Evolutionary conservation across 2,888 invertebrate genomes (phyloP).

Genomic region (Diarsia mendica): DNA sequence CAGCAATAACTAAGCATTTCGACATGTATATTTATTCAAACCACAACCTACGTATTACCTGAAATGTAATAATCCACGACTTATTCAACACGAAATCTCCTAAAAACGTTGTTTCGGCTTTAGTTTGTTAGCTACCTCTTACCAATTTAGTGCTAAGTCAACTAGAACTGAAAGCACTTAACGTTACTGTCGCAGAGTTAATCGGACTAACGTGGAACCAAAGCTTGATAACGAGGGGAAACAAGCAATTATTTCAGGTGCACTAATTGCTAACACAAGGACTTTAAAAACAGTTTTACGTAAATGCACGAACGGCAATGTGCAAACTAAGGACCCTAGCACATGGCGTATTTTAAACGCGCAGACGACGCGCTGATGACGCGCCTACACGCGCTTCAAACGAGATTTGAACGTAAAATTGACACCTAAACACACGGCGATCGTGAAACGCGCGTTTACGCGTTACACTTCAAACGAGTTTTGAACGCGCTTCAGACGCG

Average conservation of each 20-base stretch:
- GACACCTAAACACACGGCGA: no score
- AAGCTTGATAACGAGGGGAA: conserved; percentile 18
- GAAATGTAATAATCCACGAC: conserved; percentile 1
- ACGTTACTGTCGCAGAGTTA: neutral
- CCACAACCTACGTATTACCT: neutral
- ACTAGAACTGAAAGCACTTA: conserved; percentile 3
- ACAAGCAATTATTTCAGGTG: conserved; percentile 2
- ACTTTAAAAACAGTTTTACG: neutral
- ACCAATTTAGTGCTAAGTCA: neutral
- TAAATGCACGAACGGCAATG: no score
- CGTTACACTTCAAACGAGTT: no score
- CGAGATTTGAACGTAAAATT: no score
- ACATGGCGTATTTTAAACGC: no score
- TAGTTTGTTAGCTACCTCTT: conserved; percentile 2
- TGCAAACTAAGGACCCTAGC: no score
- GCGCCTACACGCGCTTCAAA: no score
- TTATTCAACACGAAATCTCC: neutral
- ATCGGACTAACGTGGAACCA: neutral
- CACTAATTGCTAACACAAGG: conserved; percentile 6
- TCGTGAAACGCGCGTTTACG: no score
- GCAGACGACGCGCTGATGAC: no score
- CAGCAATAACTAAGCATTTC: neutral
- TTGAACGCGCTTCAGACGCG: no score
- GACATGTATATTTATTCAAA: neutral
- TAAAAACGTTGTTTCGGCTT: neutral